These are phyloP conservation scores for Macrophya alboannulata DNA, from an alignment of 2,888 invertebrate species.

Conservation along the genomic window DNA sequence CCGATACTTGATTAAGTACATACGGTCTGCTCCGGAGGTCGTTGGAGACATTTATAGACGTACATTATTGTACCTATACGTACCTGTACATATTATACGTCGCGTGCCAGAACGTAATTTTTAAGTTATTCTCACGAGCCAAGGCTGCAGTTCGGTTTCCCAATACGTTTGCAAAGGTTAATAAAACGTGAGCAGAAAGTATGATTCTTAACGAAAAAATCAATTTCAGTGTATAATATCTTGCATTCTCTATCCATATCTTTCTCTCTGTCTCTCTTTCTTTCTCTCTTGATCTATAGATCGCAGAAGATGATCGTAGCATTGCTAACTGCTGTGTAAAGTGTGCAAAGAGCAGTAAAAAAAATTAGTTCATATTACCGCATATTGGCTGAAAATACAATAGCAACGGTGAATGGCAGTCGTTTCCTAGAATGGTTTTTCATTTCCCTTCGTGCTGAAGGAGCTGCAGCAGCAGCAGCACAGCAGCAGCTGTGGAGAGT, in stretches of 20 bases:
- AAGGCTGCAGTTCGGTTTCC: neutral
- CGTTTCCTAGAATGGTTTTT: slow-evolving; percentile 39
- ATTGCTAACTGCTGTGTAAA: neutral
- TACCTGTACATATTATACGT: neutral
- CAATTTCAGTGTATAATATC: neutral
- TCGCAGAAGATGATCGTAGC: neutral
- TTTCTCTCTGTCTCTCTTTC: too few relatives aligned
- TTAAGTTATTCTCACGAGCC: neutral
- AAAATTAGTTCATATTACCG: neutral
- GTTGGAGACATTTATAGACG: neutral
- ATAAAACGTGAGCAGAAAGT: neutral
- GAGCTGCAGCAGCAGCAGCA: neutral
- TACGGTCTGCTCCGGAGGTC: neutral
- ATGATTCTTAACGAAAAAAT: neutral
- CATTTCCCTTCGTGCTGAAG: slow-evolving; percentile 14
- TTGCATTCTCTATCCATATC: neutral
- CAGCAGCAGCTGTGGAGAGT: slow-evolving; percentile 35
- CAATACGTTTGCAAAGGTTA: neutral
- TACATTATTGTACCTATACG: neutral
- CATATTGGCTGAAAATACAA: slow-evolving; percentile 26
- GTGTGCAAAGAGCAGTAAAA: neutral
- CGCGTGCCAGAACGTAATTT: neutral
- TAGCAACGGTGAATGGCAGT: neutral
- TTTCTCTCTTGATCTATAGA: neutral
- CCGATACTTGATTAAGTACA: slow-evolving; percentile 41